Evolutionary conservation across 2,797 vertebrate species (phyloP).

Genomic region (Microcaecilia unicolor): DNA sequence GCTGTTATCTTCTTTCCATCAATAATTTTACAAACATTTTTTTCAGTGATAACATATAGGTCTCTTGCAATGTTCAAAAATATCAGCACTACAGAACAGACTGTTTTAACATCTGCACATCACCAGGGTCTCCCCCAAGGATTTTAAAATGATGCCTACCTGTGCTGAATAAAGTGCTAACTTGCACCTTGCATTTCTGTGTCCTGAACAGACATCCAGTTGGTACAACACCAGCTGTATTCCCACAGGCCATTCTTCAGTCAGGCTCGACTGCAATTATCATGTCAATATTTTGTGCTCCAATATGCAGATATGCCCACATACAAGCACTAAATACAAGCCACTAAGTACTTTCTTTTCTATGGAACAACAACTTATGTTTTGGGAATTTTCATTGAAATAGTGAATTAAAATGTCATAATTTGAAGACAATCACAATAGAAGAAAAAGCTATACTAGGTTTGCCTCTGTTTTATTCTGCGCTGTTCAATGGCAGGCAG

Average conservation of each 20-base stretch:
- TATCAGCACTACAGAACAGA: slow-evolving; percentile 72
- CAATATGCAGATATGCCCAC: slow-evolving; percentile 72
- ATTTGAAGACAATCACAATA: slow-evolving; percentile 43
- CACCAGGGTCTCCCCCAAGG: slow-evolving; percentile 74
- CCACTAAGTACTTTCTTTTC: slow-evolving; percentile 73
- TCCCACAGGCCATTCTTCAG: slow-evolving; percentile 71
- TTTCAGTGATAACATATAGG: slow-evolving; percentile 45
- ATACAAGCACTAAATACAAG: slow-evolving; percentile 73
- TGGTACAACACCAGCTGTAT: slow-evolving; percentile 80
- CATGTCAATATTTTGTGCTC: slow-evolving; percentile 93
- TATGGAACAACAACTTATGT: slow-evolving; percentile 62
- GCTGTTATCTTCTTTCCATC: slow-evolving; percentile 19
- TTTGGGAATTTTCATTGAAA: slow-evolving; percentile 64
- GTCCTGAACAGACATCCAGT: slow-evolving; percentile 92
- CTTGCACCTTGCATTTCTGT: slow-evolving; percentile 82
- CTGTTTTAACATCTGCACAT: slow-evolving; percentile 82
- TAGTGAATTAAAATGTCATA: slow-evolving; percentile 51
- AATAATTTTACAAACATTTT: slow-evolving; percentile 38
- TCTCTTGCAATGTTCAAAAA: slow-evolving; percentile 56
- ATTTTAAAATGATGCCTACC: slow-evolving; percentile 81
- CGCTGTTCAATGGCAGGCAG: no score
- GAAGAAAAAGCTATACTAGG: slow-evolving; percentile 25
- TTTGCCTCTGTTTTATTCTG: no score
- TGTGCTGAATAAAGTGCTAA: slow-evolving; percentile 80
- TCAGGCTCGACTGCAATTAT: slow-evolving; percentile 93